Evolutionary conservation across 2,797 vertebrate species (phyloP).

Genomic region (Synanceia verrucosa): DNA sequence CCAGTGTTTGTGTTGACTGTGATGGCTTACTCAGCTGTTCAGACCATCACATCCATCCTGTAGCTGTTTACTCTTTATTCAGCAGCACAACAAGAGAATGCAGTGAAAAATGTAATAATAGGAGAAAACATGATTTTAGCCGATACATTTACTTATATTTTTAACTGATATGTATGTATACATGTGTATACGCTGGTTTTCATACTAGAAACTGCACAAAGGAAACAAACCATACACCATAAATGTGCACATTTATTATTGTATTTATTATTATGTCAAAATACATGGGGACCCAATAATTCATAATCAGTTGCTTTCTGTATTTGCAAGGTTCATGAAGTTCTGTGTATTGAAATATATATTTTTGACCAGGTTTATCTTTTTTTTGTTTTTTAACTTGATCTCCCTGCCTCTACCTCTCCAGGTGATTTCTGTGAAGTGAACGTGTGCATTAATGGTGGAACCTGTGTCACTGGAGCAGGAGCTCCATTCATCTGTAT

Average conservation of each 20-base stretch:
- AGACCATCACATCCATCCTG: slow-evolving; percentile 18
- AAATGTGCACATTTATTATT: background rate
- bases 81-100: slow-evolving; percentile 2
- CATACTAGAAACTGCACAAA: background rate
- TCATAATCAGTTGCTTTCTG: background rate
- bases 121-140: background rate
- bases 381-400: background rate
- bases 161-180: background rate
- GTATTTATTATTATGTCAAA: background rate
- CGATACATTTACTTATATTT: background rate
- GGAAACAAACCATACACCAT: background rate
- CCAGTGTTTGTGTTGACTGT: slow-evolving; percentile 62
- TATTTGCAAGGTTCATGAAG: background rate
- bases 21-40: slow-evolving; percentile 72
- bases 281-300: background rate
- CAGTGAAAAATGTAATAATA: background rate
- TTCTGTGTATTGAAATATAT: background rate
- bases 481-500: slow-evolving; percentile 89
- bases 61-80: slow-evolving; percentile 35
- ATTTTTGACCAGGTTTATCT: background rate
- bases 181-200: background rate
- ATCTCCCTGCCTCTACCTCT: background rate
- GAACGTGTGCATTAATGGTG: slow-evolving; percentile 90
- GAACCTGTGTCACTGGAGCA: slow-evolving; percentile 86
- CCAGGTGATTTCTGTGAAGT: slow-evolving; percentile 89